Conservation (phyloP, 92 coral and sea anemone genomes). For the Actinostola sp. region DNA sequence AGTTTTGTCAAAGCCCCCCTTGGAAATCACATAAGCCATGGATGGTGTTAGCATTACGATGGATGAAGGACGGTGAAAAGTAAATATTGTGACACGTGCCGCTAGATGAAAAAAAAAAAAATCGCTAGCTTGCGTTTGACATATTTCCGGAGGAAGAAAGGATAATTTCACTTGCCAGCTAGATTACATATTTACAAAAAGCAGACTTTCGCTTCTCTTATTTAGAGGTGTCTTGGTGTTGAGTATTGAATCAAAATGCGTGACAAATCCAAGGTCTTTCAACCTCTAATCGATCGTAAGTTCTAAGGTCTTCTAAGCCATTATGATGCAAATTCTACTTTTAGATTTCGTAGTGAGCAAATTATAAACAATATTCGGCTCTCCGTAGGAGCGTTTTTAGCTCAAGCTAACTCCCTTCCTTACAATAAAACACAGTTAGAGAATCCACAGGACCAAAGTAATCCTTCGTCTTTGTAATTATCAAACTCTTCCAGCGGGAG, state of each 20-base stretch:
- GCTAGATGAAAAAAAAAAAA: constrained; percentile 1
- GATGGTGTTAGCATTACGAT: background rate
- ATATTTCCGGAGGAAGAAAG: constrained; percentile 17
- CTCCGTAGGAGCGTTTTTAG: no score
- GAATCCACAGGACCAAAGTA: no score
- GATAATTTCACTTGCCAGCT: constrained; percentile 8
- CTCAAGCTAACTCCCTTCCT: background rate
- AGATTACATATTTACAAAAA: background rate
- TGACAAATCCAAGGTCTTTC: no score
- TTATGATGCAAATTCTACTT: background rate
- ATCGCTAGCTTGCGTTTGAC: background rate
- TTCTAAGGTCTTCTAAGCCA: background rate
- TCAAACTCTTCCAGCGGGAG: background rate
- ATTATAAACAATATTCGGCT: no score
- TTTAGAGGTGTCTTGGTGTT: no score
- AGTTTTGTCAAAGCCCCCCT: background rate
- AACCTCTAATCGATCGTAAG: no score
- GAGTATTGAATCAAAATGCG: no score
- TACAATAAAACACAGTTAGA: background rate
- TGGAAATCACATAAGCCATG: constrained; percentile 12
- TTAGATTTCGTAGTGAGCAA: no score
- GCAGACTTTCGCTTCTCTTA: background rate
- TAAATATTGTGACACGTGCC: constrained; percentile 36
- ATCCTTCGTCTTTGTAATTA: background rate
- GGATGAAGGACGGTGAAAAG: background rate